Evolutionary conservation across 1,140 invertebrate genomes (phyloP).

Genomic region (Holotrichia oblita): DNA sequence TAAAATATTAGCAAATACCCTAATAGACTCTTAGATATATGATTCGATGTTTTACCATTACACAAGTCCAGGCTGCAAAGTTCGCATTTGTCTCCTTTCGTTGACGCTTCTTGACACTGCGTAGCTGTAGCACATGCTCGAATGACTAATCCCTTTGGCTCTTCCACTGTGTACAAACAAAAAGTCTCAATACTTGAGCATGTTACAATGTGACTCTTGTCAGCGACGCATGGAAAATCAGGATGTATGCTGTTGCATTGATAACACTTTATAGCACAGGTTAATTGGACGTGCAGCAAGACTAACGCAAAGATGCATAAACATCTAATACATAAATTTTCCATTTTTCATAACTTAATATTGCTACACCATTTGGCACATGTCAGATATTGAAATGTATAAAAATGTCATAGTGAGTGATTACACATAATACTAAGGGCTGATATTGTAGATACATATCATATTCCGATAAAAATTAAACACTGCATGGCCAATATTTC

Average conservation of each 20-base stretch:
- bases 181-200: not conserved
- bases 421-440: too few relatives aligned
- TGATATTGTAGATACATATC: too few relatives aligned
- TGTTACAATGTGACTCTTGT: not conserved
- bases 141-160: not conserved
- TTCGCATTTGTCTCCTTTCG: not conserved
- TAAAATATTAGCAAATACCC: too few relatives aligned
- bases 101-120: not conserved
- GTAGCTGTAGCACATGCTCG: not conserved
- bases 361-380: too few relatives aligned
- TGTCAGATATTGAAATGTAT: too few relatives aligned
- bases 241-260: not conserved
- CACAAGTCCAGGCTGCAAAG: not conserved
- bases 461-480: too few relatives aligned
- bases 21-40: too few relatives aligned
- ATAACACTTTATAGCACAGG: not conserved
- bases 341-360: too few relatives aligned
- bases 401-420: too few relatives aligned
- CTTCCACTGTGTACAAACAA: not conserved
- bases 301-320: not conserved
- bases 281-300: not conserved
- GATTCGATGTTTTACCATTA: not conserved
- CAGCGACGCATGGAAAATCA: not conserved
- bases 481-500: too few relatives aligned
- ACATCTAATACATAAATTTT: not conserved